Percentiles rank a stretch among this genome's conserved stretches.
Conservation (phyloP, 2,797 vertebrate genomes). For the Octomys mimax region DNA sequence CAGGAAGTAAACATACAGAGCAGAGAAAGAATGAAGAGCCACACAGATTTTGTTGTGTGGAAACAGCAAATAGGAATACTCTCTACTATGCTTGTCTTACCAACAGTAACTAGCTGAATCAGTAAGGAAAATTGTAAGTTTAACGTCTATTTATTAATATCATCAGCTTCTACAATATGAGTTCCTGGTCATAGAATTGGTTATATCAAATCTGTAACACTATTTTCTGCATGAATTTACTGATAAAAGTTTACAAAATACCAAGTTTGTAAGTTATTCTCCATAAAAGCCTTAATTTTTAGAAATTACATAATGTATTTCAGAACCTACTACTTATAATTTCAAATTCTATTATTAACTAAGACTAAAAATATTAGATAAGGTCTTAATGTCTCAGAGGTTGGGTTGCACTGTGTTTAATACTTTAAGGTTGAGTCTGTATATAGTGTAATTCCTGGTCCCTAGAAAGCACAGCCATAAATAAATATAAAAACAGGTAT, state of each 20-base stretch:
- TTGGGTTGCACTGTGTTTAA: conserved; percentile 58
- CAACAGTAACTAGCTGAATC: conserved; percentile 72
- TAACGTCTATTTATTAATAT: conserved; percentile 42
- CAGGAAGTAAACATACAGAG: conserved; percentile 68
- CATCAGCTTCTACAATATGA: conserved; percentile 65
- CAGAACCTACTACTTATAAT: conserved; percentile 47
- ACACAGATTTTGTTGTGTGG: conserved; percentile 59
- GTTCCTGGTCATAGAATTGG: conserved; percentile 55
- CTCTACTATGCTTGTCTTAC: conserved; percentile 69
- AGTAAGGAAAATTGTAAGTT: conserved; percentile 65
- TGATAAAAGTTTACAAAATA: conserved; percentile 62
- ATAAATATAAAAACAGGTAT: background rate
- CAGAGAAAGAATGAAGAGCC: conserved; percentile 60
- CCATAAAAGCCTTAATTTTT: conserved; percentile 54
- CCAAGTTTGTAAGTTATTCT: conserved; percentile 52
- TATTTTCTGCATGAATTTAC: conserved; percentile 46
- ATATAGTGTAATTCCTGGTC: conserved; percentile 29
- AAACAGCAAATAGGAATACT: conserved; percentile 65
- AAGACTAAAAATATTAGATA: conserved; percentile 17
- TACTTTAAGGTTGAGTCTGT: background rate
- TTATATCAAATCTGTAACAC: conserved; percentile 33
- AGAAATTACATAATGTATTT: conserved; percentile 55
- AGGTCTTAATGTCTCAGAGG: conserved; percentile 52
- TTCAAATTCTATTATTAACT: conserved; percentile 58
- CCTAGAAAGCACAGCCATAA: conserved; percentile 58